These are phyloP conservation scores for Mormyrus lacerda DNA, from an alignment of 2,113 vertebrate species.

Conservation along the genomic window DNA sequence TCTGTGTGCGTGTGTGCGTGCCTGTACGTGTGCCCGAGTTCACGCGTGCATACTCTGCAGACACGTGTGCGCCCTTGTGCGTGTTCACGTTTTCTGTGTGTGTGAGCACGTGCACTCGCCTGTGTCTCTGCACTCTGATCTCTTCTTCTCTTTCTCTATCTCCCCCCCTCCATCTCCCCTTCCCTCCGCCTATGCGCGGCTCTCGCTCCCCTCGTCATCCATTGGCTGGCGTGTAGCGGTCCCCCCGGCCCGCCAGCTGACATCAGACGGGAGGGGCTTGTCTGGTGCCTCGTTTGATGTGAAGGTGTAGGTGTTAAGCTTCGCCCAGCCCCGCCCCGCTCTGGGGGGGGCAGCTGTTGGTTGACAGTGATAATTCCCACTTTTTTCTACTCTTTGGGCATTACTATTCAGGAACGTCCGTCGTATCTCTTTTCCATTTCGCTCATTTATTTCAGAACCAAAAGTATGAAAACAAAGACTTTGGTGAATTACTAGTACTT, in stretches of 20 bases:
- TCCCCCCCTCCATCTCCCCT: too few species aligned
- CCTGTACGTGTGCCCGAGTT: neutral
- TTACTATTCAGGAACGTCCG: neutral
- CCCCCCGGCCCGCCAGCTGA: constrained; percentile 25
- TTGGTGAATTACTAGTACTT: neutral
- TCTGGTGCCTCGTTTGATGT: neutral
- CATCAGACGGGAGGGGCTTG: neutral
- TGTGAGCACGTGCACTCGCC: neutral
- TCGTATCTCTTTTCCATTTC: neutral
- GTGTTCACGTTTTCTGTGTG: neutral
- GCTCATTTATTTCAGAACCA: neutral
- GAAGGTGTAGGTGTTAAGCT: neutral
- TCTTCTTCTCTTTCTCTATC: too few species aligned
- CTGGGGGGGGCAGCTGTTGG: neutral
- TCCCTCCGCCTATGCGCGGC: constrained; percentile 18
- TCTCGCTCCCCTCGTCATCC: constrained; percentile 17
- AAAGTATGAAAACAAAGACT: neutral
- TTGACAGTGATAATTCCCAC: neutral
- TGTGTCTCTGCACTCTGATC: neutral
- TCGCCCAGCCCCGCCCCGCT: neutral
- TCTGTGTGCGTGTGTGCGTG: neutral
- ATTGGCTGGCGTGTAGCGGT: constrained; percentile 37
- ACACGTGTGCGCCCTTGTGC: neutral
- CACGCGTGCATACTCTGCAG: neutral
- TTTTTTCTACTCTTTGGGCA: neutral